Evolutionary conservation across 1,140 invertebrate genomes (phyloP), one percentile per base, ranked within the genome.

Genomic region (Drosophila asahinai): DNA sequence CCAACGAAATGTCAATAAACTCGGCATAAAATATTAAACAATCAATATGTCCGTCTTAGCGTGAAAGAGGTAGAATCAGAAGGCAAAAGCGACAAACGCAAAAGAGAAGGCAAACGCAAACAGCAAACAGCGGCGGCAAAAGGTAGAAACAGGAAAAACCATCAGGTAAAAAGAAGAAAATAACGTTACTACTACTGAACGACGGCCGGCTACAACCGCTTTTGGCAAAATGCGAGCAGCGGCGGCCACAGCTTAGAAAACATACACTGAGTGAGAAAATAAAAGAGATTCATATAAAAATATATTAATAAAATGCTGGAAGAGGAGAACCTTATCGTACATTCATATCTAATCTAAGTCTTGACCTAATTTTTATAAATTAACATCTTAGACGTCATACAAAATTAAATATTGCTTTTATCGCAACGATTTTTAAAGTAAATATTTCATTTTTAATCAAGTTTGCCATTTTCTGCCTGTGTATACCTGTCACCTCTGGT

Each of bases 1-100:
- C 82, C 48, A 66, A 77, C 79, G 78, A 75, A 89, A 90, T 84
- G 84, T 89, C 84, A 89, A 89, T 89, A 89, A 89, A 89, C 84
- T 81, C 86, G 55, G 55, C 77, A 66, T 67, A 80, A 66, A 73
- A 77, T 83, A 89, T 81, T 89, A 75, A 87, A 77, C 78, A 81
- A 90, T 90, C 80, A 89, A 90, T 81, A 78, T 72, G 54, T 33
- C 42, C 57, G 66, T 48, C 52, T 36, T 54, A 54, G 33, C 48
- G 48, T 55, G 25, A 68, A 48, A 62, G 60, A 51, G 19, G 55
- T 77, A 75, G 80, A 82, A 79, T 27, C 33, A 71, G 22, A 75
- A 83, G 63, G 38, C 63, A 64, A 78, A 61, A 55, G 54, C 67
- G 40, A 70, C 63, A 78, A 59, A 63, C 65, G 61, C 49, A 71